These are phyloP conservation scores for Chloroclystis v-ata DNA, from an alignment of 2,888 invertebrate genomes.

Conservation along the genomic window DNA sequence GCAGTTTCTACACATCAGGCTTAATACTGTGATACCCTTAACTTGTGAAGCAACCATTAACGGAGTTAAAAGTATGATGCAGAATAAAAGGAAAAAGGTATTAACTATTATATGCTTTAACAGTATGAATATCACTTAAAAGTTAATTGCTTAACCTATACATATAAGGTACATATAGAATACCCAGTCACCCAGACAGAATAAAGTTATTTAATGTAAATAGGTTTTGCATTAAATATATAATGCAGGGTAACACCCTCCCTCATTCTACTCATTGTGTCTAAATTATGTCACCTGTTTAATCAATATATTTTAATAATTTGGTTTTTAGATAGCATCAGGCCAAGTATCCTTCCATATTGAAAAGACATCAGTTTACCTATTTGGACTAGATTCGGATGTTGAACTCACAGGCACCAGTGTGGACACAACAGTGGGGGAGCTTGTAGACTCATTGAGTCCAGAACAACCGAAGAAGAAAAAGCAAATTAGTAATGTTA, in stretches of 20 bases:
- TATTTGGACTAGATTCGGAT: conserved; percentile 80
- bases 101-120: too few relatives aligned
- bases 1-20: conserved; percentile 83
- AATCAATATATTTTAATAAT: too few relatives aligned
- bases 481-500: conserved; percentile 54
- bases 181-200: too few relatives aligned
- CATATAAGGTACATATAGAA: too few relatives aligned
- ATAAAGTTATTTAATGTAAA: too few relatives aligned
- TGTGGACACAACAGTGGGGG: conserved; percentile 73
- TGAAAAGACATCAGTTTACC: conserved; percentile 80
- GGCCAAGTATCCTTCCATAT: conserved; percentile 86
- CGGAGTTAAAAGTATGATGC: conserved; percentile 80
- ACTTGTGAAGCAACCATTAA: conserved; percentile 79
- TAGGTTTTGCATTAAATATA: too few relatives aligned
- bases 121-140: too few relatives aligned
- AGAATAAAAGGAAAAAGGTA: conserved; percentile 81
- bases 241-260: too few relatives aligned
- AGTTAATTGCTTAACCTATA: too few relatives aligned
- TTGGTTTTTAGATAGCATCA: conserved; percentile 79
- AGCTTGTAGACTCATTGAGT: conserved; percentile 64
- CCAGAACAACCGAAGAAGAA: conserved; percentile 70
- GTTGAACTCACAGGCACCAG: conserved; percentile 74
- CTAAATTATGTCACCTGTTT: too few relatives aligned
- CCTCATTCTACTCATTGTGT: too few relatives aligned
- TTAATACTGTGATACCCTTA: conserved; percentile 82